phyloP scores from a whole-genome alignment of 2,888 invertebrate genomes.

The Orchesellides sinensis region DNA sequence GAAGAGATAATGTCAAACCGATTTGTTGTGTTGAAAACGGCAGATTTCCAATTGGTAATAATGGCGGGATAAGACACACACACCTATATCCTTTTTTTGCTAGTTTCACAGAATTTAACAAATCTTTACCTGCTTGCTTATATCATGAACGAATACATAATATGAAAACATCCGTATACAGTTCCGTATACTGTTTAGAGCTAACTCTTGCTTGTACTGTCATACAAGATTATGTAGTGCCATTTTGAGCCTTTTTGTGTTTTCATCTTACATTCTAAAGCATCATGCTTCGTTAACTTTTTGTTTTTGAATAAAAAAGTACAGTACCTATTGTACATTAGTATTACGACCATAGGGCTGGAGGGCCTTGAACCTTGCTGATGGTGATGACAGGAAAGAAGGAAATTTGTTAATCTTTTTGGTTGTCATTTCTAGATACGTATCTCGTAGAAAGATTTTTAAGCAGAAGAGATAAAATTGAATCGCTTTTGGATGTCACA shows the following conservation, averaged over 20 bases:
- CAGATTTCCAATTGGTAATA: no score
- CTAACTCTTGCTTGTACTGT: no score
- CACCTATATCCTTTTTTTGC: no score
- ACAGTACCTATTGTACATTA: background rate
- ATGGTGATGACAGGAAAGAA: slow-evolving; percentile 34
- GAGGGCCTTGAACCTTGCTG: slow-evolving; percentile 56
- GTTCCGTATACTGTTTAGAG: background rate
- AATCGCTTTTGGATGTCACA: no score
- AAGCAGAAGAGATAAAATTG: background rate
- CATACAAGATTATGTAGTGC: no score
- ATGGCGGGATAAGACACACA: no score
- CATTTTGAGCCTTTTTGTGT: background rate
- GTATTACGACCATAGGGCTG: slow-evolving; percentile 8
- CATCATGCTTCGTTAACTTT: slow-evolving; percentile 42
- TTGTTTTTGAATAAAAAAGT: slow-evolving; percentile 10
- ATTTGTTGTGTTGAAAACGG: no score
- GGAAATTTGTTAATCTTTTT: slow-evolving; percentile 27
- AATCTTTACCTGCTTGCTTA: no score
- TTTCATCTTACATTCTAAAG: background rate
- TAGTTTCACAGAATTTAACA: no score
- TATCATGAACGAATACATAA: no score
- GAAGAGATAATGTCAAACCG: no score
- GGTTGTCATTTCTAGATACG: slow-evolving; percentile 19
- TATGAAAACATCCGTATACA: background rate
- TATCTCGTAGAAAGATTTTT: no score